Base-by-base conservation (phyloP, 2,797 vertebrate genomes). In the Bradypus variegatus region DNA sequence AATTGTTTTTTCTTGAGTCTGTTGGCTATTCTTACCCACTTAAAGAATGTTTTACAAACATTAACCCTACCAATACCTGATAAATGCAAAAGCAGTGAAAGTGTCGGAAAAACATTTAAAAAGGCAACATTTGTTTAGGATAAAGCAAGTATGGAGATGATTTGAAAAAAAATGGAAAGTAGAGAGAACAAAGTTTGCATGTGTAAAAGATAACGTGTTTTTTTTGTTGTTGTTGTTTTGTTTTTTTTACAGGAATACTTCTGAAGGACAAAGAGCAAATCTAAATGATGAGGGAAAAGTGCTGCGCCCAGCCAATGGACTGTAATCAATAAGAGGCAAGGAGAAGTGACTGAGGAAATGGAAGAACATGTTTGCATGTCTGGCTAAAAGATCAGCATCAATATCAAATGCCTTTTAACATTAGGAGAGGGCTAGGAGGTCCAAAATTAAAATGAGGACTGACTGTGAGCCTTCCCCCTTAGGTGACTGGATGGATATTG, bases 391-490 rank as follows among this genome's bases (percentile, higher is more conserved):
- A 36, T 72, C 45, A 72, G 48, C 72, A 73, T 89, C 75, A 78
- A 69, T 29, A 62, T 41, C 16, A 82, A 58, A 81, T 77, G n/a
- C 16, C 31, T 70, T 10, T 77, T 69, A 77, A 27, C n/a, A 69
- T 73, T 60, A 67, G 64, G 48, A 86, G 15, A 86, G 25, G 50
- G 19, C 58, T 87, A 83, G 72, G 41, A 58, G 64, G 41, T 62
- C 19, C n/a, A 86, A 73, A 82, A 91, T 89, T 70, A 53, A 91
- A 89, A 80, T 55, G 60, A 91, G 19, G n/a, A 94, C 62, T 85
- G 33, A 72, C 70, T 69, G 70, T 65, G 72, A 88, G 45, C 23
- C n/a, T 67, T 77, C 23, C 62, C 60, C 53, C 25, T n/a, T 25
- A 50, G 18, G 33, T 67, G 19, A 55, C 18, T 69, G 31, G 18